A percentile compares a stretch with the other conserved stretches of the same genome.
These are phyloP conservation scores for Vulpes vulpes DNA, from an alignment of 2,113 vertebrate genomes.

Conservation along the genomic window DNA sequence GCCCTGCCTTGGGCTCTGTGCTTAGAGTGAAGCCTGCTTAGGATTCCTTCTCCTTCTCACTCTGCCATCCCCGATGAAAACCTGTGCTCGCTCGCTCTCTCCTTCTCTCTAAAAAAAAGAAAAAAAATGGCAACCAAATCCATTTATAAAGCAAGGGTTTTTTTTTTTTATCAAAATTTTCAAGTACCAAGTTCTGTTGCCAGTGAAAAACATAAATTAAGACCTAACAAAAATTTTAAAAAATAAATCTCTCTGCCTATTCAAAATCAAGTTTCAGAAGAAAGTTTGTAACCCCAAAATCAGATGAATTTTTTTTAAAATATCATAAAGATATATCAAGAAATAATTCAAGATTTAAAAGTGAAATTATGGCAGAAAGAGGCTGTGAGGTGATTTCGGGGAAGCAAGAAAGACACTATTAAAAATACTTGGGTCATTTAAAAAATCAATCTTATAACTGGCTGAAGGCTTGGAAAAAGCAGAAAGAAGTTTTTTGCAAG, in stretches of 20 bases:
- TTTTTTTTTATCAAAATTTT: not conserved
- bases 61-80: not conserved
- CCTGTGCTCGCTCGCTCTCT: not conserved
- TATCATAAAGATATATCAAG: not conserved
- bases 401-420: conserved; percentile 15
- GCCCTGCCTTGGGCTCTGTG: not conserved
- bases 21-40: not conserved
- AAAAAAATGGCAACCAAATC: not conserved
- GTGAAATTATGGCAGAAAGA: not conserved
- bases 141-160: not conserved
- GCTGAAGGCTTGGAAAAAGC: not conserved
- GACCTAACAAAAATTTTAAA: conserved; percentile 25
- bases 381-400: not conserved
- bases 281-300: not conserved
- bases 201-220: conserved; percentile 30
- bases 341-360: conserved; percentile 27
- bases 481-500: not conserved
- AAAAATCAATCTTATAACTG: not conserved
- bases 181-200: not conserved
- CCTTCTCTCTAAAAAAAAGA: not conserved
- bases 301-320: not conserved
- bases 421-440: conserved; percentile 27
- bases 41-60: not conserved
- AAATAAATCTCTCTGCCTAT: not conserved
- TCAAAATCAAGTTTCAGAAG: conserved; percentile 19